Evolutionary conservation across 2,888 invertebrate genomes (phyloP).

Genomic region (Protodeltote pygarga): DNA sequence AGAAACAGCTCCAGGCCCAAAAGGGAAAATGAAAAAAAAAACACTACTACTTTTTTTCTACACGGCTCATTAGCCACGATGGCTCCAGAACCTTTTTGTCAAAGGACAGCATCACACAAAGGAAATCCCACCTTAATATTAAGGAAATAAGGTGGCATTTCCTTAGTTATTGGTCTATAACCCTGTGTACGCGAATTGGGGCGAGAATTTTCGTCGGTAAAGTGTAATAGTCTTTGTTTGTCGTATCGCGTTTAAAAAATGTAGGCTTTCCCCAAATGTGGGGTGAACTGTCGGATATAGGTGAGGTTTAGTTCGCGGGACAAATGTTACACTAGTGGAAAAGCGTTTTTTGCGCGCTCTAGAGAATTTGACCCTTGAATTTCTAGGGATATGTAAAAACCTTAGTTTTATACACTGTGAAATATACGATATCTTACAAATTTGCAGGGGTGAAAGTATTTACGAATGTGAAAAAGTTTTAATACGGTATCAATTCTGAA

Average conservation of each 20-base stretch:
- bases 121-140: conserved; percentile 36
- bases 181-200: conserved; percentile 51
- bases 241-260: conserved; percentile 46
- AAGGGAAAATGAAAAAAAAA: conserved; percentile 54
- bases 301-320: conserved; percentile 7
- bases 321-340: conserved; percentile 4
- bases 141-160: conserved; percentile 22
- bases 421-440: too few species aligned
- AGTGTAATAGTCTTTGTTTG: conserved; percentile 60
- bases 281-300: conserved; percentile 12
- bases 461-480: too few species aligned
- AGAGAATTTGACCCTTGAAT: not conserved
- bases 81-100: conserved; percentile 61
- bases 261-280: conserved; percentile 28
- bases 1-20: conserved; percentile 44
- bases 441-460: too few species aligned
- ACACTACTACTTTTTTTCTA: conserved; percentile 53
- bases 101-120: conserved; percentile 51
- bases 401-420: too few species aligned
- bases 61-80: conserved; percentile 63
- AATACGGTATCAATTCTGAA: too few species aligned
- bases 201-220: conserved; percentile 57
- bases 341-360: conserved; percentile 4
- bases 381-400: too few species aligned
- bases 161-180: conserved; percentile 18